Evolutionary conservation across 2,888 invertebrate genomes (phyloP).

Genomic region (Caenorhabditis plicata): DNA sequence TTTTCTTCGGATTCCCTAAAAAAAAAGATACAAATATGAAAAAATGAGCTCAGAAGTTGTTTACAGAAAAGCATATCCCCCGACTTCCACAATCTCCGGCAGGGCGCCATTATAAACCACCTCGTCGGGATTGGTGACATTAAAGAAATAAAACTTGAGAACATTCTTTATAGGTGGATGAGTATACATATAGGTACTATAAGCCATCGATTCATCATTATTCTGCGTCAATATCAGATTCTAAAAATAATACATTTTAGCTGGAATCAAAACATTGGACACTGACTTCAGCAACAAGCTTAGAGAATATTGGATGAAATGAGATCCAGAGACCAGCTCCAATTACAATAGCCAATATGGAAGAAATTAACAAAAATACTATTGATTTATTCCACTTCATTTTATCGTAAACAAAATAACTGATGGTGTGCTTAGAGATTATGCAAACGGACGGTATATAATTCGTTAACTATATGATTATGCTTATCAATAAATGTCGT

Average conservation of each 20-base stretch:
- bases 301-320: conserved; percentile 19
- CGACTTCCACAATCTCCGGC: conserved; percentile 37
- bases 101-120: conserved; percentile 41
- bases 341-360: conserved; percentile 5
- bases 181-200: conserved; percentile 17
- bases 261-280: neutral
- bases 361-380: neutral
- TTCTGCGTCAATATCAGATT: conserved; percentile 12
- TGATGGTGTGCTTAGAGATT: too few relatives aligned
- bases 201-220: conserved; percentile 17
- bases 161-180: conserved; percentile 31
- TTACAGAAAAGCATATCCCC: conserved; percentile 47
- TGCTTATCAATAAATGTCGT: too few relatives aligned
- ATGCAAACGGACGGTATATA: too few relatives aligned
- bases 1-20: conserved; percentile 51
- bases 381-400: conserved; percentile 13
- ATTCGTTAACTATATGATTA: too few relatives aligned
- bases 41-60: neutral
- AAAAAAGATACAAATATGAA: neutral
- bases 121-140: conserved; percentile 47
- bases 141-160: conserved; percentile 47
- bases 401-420: too few relatives aligned
- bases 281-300: conserved; percentile 10
- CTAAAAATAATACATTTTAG: neutral
- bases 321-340: conserved; percentile 14